Evolutionary conservation across 1,140 invertebrate genomes (phyloP).

Genomic region (Idris sp.): DNA sequence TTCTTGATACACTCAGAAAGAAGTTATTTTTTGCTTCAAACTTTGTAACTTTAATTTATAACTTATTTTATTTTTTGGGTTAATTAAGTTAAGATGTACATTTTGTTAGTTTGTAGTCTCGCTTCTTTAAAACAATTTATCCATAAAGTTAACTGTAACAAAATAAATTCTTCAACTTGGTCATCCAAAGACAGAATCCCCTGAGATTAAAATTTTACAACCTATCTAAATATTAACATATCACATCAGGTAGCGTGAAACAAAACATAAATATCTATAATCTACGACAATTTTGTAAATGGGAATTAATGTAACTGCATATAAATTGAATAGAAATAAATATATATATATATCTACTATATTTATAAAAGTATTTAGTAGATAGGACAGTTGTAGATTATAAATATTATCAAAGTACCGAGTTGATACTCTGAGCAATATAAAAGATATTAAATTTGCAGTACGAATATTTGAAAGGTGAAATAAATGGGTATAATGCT

Average conservation of each 20-base stretch:
- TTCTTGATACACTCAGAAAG: no score
- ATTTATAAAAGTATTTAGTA: constrained; percentile 25
- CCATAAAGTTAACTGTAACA: no score
- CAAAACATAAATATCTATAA: constrained; percentile 35
- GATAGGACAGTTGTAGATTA: constrained; percentile 25
- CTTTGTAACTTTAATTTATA: no score
- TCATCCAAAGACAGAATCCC: no score
- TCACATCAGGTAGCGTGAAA: constrained; percentile 12
- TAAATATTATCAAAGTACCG: constrained; percentile 36
- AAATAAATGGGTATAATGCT: constrained; percentile 25
- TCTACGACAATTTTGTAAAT: constrained; percentile 28
- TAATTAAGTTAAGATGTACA: no score
- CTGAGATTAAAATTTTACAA: not conserved
- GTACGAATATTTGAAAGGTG: constrained; percentile 22
- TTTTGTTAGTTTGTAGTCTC: no score
- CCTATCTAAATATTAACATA: constrained; percentile 31
- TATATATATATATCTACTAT: no score
- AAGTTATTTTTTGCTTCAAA: no score
- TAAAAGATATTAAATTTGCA: constrained; percentile 29
- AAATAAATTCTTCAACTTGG: no score
- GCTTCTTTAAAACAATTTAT: no score
- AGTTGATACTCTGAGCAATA: constrained; percentile 24
- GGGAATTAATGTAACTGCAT: constrained; percentile 33
- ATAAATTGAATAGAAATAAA: constrained; percentile 43
- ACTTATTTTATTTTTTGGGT: no score